phyloP scores from a whole-genome alignment of 2,113 vertebrate genomes.

The Dendrocopos noguchii region DNA sequence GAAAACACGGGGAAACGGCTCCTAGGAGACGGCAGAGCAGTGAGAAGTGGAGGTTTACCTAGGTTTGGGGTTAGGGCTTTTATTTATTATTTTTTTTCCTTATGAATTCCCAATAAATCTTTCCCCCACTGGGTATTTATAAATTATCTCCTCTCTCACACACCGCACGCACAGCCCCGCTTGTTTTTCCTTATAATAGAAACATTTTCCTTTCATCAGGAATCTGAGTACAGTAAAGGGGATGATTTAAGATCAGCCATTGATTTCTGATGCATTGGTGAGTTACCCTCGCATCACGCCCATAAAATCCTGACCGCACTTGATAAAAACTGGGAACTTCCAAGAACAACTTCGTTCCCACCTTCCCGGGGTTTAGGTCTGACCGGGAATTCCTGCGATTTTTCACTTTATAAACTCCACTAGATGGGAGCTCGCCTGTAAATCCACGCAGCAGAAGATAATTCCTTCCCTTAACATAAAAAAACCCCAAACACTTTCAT shows the following conservation, averaged over 20 bases:
- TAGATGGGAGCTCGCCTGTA: neutral
- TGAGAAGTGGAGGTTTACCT: slow-evolving; percentile 6
- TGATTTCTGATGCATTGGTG: slow-evolving; percentile 65
- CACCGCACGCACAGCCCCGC: neutral
- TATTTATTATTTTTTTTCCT: neutral
- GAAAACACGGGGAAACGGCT: neutral
- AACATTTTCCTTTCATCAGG: slow-evolving; percentile 79
- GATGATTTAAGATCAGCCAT: slow-evolving; percentile 74
- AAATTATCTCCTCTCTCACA: slow-evolving; percentile 68
- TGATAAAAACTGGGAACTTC: slow-evolving; percentile 62
- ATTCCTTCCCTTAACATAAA: neutral
- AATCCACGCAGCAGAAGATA: neutral
- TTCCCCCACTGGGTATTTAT: slow-evolving; percentile 73
- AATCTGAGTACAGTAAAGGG: slow-evolving; percentile 38
- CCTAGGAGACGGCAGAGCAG: neutral
- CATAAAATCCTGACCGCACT: slow-evolving; percentile 58
- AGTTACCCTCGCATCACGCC: slow-evolving; percentile 42
- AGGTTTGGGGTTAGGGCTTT: neutral
- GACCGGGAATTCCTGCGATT: neutral
- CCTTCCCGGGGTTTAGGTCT: neutral
- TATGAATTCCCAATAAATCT: slow-evolving; percentile 75
- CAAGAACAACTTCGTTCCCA: neutral
- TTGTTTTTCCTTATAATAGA: slow-evolving; percentile 69
- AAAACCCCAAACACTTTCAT: neutral
- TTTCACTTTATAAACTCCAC: neutral